Percentiles rank a stretch among this genome's conserved stretches.
Conservation (phyloP, 2,888 invertebrate genomes). For the Dolomedes plantarius region DNA sequence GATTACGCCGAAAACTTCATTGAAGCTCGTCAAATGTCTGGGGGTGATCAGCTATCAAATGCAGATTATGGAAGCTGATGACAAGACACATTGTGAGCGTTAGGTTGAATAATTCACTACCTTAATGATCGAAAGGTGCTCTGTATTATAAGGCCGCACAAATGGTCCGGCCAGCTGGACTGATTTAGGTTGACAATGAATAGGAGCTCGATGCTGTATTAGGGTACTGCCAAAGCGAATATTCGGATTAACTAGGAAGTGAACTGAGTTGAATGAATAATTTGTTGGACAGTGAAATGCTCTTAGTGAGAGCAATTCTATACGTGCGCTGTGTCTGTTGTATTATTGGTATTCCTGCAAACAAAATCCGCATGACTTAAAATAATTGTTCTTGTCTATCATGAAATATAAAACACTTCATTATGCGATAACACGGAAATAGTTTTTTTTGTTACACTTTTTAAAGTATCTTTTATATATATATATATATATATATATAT, state of each 20-base stretch:
- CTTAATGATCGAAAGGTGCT: slow-evolving; percentile 47
- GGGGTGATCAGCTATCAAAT: slow-evolving; percentile 34
- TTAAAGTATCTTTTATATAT: too few species aligned
- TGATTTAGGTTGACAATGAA: slow-evolving; percentile 8
- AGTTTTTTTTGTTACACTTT: too few species aligned
- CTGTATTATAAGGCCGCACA: background rate
- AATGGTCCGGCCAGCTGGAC: background rate
- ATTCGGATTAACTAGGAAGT: background rate
- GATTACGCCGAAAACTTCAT: background rate
- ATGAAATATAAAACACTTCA: too few species aligned
- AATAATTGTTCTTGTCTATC: too few species aligned
- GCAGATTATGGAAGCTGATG: slow-evolving; percentile 34
- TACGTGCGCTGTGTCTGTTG: background rate
- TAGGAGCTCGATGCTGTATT: background rate
- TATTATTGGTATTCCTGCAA: too few species aligned
- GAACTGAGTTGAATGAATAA: slow-evolving; percentile 8
- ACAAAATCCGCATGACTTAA: too few species aligned
- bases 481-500: too few species aligned
- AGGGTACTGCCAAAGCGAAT: background rate
- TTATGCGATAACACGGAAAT: too few species aligned
- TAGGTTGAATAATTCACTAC: slow-evolving; percentile 47
- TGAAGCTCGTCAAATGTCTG: slow-evolving; percentile 7
- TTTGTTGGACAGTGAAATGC: background rate
- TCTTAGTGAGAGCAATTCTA: background rate
- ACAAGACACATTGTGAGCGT: slow-evolving; percentile 36